phyloP scores from a whole-genome alignment of 2,888 invertebrate species.

The Coenonympha glycerion region DNA sequence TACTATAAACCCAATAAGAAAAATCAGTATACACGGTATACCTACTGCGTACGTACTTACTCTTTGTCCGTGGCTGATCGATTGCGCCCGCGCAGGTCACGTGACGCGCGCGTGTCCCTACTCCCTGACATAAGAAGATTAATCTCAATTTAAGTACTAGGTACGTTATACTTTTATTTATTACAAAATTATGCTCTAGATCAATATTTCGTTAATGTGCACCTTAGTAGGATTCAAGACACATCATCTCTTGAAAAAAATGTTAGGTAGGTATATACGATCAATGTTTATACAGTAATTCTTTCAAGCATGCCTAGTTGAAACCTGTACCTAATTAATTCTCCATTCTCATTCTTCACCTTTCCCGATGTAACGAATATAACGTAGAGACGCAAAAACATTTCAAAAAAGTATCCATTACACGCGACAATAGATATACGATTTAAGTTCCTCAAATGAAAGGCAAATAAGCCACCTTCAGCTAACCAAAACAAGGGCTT shows the following conservation, averaged over 20 bases:
- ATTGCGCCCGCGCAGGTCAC: conserved; percentile 41
- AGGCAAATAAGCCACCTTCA: conserved; percentile 23
- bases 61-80: conserved; percentile 30
- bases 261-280: no score
- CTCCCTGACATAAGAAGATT: conserved; percentile 38
- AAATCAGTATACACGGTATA: no score
- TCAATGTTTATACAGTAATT: no score
- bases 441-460: conserved; percentile 8
- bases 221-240: no score
- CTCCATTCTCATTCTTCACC: no score
- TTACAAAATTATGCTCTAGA: background rate
- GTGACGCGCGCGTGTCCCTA: conserved; percentile 46
- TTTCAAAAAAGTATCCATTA: background rate
- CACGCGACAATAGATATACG: background rate
- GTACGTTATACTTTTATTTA: conserved; percentile 40
- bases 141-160: conserved; percentile 44
- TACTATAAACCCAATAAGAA: no score
- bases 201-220: no score
- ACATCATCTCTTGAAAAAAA: no score
- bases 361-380: no score
- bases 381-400: no score
- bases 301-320: no score
- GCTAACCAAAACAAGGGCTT: conserved; percentile 47
- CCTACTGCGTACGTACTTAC: conserved; percentile 5
- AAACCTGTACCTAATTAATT: no score